Percentiles rank a stretch among this genome's conserved stretches.
phyloP scores from a whole-genome alignment of 2,888 invertebrate species.

The Pterostichus madidus region DNA sequence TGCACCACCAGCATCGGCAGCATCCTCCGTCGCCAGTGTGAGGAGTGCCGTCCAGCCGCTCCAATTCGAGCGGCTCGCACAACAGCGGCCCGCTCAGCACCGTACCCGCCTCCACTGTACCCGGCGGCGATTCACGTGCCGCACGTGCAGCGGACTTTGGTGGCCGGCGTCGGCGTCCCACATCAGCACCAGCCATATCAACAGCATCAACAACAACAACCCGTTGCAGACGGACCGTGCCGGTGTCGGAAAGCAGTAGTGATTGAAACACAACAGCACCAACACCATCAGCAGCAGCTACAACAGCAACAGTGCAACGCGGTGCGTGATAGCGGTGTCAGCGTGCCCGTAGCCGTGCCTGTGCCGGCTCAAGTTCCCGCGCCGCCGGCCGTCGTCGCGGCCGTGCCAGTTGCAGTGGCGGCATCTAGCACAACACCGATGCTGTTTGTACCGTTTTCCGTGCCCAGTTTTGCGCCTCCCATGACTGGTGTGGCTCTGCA shows the following conservation, averaged over 20 bases:
- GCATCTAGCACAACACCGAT: conserved; percentile 74
- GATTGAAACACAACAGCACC: conserved; percentile 69
- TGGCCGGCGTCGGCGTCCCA: conserved; percentile 61
- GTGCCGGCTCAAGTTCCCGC: conserved; percentile 73
- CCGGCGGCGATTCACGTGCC: conserved; percentile 62
- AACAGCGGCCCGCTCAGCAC: conserved; percentile 54
- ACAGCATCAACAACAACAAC: conserved; percentile 64
- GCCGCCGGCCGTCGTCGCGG: conserved; percentile 63
- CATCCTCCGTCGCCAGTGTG: conserved; percentile 68
- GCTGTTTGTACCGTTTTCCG: conserved; percentile 78
- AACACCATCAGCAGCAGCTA: conserved; percentile 69
- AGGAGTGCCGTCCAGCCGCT: conserved; percentile 55
- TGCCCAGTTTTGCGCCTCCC: conserved; percentile 77
- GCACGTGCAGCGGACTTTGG: conserved; percentile 64
- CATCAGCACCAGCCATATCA: conserved; percentile 68
- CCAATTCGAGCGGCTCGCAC: conserved; percentile 60
- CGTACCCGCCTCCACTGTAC: conserved; percentile 58
- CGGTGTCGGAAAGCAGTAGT: conserved; percentile 59
- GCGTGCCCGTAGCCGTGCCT: conserved; percentile 47
- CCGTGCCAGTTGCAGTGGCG: conserved; percentile 69
- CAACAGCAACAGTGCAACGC: conserved; percentile 67
- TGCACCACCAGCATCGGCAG: conserved; percentile 20
- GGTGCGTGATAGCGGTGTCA: conserved; percentile 49
- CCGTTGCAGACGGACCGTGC: conserved; percentile 38
- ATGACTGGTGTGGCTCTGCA: conserved; percentile 75